Evolutionary conservation across 2,888 invertebrate species (phyloP).

Genomic region (Parnassius apollo): DNA sequence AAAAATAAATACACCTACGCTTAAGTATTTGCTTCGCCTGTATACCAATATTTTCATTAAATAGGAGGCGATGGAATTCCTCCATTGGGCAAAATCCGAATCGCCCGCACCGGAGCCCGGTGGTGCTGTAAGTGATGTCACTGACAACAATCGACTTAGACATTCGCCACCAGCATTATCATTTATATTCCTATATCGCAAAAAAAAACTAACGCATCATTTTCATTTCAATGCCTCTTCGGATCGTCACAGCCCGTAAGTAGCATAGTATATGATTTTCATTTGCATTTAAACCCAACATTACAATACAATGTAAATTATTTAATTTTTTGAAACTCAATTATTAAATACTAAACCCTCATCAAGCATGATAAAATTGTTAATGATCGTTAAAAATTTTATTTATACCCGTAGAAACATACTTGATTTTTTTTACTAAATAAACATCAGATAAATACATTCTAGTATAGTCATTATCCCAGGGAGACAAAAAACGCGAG

Average conservation of each 20-base stretch:
- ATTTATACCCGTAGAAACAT: no score
- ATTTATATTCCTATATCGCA: conserved; percentile 60
- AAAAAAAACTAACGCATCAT: conserved; percentile 68
- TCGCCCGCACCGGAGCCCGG: conserved; percentile 68
- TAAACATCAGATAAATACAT: conserved; percentile 26
- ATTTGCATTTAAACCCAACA: conserved; percentile 11
- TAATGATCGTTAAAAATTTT: no score
- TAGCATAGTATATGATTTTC: conserved; percentile 40
- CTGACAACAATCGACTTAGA: conserved; percentile 48
- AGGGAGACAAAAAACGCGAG: conserved; percentile 93
- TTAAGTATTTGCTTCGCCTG: conserved; percentile 58
- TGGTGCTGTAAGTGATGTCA: conserved; percentile 76
- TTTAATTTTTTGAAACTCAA: no score
- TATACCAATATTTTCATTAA: conserved; percentile 59
- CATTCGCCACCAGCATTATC: conserved; percentile 53
- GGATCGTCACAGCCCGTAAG: conserved; percentile 78
- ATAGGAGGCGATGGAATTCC: conserved; percentile 77
- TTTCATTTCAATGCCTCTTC: conserved; percentile 75
- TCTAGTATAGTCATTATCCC: conserved; percentile 37
- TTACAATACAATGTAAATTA: no score
- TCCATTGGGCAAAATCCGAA: conserved; percentile 69
- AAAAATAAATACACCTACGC: conserved; percentile 23
- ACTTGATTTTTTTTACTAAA: no score
- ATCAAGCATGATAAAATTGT: no score
- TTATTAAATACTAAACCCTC: no score